Evolutionary conservation across 2,888 invertebrate genomes (phyloP).

Genomic region (Dioctria rufipes): DNA sequence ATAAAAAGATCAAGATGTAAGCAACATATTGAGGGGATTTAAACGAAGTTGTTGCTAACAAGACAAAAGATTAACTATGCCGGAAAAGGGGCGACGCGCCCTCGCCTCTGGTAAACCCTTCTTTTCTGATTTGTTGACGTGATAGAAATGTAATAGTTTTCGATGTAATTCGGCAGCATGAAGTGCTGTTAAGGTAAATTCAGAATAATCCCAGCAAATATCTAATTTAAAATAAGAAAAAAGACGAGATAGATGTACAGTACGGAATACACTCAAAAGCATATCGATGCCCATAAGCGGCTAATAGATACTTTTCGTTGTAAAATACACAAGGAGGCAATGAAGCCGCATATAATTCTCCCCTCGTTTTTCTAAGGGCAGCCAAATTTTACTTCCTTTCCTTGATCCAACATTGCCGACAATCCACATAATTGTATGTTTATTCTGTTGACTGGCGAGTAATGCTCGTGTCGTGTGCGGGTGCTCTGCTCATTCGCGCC

Average conservation of each 20-base stretch:
- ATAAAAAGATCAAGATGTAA: slow-evolving; percentile 58
- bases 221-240: background rate
- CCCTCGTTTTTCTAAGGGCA: background rate
- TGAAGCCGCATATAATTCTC: background rate
- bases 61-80: slow-evolving; percentile 5
- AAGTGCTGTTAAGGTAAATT: background rate
- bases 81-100: slow-evolving; percentile 27
- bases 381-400: slow-evolving; percentile 45
- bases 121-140: background rate
- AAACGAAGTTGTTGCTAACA: slow-evolving; percentile 46
- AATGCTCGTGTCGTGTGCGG: slow-evolving; percentile 24
- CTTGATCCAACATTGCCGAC: slow-evolving; percentile 46
- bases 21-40: slow-evolving; percentile 57
- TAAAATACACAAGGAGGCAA: background rate
- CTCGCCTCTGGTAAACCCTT: background rate
- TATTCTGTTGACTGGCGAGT: slow-evolving; percentile 26
- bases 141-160: slow-evolving; percentile 40
- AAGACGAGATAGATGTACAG: background rate
- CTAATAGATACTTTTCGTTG: background rate
- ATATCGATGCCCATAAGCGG: background rate
- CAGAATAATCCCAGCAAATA: no score
- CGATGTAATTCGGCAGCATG: slow-evolving; percentile 23
- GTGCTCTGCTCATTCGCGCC: slow-evolving; percentile 22
- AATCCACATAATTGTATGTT: slow-evolving; percentile 54
- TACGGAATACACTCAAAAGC: slow-evolving; percentile 22